Evolutionary conservation across 2,888 invertebrate species (phyloP).

Genomic region (Oxyscelio sp.): DNA sequence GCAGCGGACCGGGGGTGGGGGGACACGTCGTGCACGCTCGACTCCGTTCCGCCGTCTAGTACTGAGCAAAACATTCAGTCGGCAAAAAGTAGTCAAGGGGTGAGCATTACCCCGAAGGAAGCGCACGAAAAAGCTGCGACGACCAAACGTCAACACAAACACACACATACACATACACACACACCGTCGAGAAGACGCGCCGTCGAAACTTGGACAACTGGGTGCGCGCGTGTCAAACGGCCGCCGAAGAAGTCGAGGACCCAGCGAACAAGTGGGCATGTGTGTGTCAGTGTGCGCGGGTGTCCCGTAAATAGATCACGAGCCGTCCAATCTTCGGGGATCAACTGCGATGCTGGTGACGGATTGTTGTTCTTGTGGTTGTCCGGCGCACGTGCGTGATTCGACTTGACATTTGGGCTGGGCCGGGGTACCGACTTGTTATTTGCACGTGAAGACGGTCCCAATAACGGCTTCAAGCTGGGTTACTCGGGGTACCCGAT

Average conservation of each 20-base stretch:
- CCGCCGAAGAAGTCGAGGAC: too few relatives aligned
- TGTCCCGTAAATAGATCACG: conserved; percentile 51
- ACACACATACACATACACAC: conserved; percentile 21
- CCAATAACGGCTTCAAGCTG: conserved; percentile 84
- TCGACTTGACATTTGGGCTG: conserved; percentile 51
- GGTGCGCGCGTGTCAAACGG: not conserved
- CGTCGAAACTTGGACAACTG: not conserved
- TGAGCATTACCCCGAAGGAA: conserved; percentile 85
- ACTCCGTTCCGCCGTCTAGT: conserved; percentile 76
- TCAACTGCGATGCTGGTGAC: conserved; percentile 54
- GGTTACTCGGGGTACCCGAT: conserved; percentile 83
- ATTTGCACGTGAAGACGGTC: conserved; percentile 37
- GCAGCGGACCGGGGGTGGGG: conserved; percentile 53
- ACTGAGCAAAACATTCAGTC: conserved; percentile 88
- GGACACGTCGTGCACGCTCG: conserved; percentile 57
- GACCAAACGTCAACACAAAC: conserved; percentile 67
- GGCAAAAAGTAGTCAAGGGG: conserved; percentile 89
- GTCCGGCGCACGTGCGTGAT: conserved; percentile 3
- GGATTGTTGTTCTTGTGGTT: conserved; percentile 11
- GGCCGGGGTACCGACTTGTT: conserved; percentile 20
- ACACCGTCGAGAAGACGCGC: not conserved
- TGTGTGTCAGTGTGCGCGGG: conserved; percentile 62
- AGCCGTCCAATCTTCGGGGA: too few relatives aligned
- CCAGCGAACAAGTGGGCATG: conserved; percentile 12
- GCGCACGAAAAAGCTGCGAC: conserved; percentile 76